Evolutionary conservation across 1,140 invertebrate species (phyloP).

Genomic region (Musca vetustissima): DNA sequence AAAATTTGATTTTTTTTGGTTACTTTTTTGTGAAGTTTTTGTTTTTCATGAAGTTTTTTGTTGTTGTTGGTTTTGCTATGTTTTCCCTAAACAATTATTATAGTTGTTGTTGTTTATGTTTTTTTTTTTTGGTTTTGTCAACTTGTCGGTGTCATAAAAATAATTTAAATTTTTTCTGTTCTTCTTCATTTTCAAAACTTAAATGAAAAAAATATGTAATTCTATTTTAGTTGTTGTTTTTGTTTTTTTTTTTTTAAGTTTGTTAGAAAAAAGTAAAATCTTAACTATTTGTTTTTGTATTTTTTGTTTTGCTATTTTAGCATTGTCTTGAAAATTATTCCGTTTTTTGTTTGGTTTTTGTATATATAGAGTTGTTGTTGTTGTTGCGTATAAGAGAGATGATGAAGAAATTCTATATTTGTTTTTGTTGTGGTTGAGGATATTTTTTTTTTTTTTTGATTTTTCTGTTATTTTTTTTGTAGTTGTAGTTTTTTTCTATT

Average conservation of each 20-base stretch:
- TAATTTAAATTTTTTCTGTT: neutral
- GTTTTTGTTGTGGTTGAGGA: neutral
- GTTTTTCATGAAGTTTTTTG: neutral
- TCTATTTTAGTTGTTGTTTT: too few relatives aligned
- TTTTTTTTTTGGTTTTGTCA: slow-evolving; percentile 13
- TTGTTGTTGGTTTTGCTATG: slow-evolving; percentile 21
- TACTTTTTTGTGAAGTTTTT: neutral
- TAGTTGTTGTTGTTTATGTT: slow-evolving; percentile 2
- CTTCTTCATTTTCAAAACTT: slow-evolving; percentile 3
- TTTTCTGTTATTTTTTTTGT: slow-evolving; percentile 20
- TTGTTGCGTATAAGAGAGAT: neutral
- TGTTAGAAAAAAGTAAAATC: slow-evolving; percentile 22
- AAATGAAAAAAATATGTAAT: slow-evolving; percentile 16
- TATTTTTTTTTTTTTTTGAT: slow-evolving; percentile 28
- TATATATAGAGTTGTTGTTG: slow-evolving; percentile 5
- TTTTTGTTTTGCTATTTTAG: slow-evolving; percentile 17
- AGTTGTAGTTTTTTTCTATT: slow-evolving; percentile 6
- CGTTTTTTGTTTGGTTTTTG: neutral
- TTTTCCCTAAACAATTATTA: slow-evolving; percentile 22
- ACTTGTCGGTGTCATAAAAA: slow-evolving; percentile 24
- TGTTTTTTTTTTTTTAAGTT: slow-evolving; percentile 20
- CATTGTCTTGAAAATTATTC: slow-evolving; percentile 24
- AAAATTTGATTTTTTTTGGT: neutral
- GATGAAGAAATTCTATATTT: slow-evolving; percentile 3
- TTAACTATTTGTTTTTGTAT: slow-evolving; percentile 4